Evolutionary conservation across 2,888 invertebrate genomes (phyloP), one percentile per base, ranked within the genome.

Genomic region (Plebejus argus): DNA sequence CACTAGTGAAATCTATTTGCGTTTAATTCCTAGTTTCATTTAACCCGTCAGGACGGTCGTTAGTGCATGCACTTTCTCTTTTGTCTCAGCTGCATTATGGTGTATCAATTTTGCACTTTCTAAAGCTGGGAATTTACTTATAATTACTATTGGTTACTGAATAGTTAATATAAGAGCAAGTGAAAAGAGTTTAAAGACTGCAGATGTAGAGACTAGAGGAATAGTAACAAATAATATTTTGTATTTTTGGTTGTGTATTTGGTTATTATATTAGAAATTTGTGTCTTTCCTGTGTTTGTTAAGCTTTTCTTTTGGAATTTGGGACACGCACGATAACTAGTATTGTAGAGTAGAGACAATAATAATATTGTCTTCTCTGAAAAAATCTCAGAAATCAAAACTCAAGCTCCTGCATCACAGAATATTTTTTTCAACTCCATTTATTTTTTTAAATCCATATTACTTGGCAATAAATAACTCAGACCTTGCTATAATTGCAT

Each of bases 51-150:
- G 61, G 61, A 61, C 61, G 61, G 61, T 61, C 23, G 23, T 61
- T 61, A 61, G 61, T 23, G 61, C 61, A 61, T 12, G 61, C 45
- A 23, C 72, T 72, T 72, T 72, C 72, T 72, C 72, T 72, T 72
- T 72, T 20, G 72, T 45, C 49, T 72, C 23, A 10, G 5, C 20
- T 49, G 39, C 35, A n/a, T 71, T n/a, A 71, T 39, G 45, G 72
- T 72, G 15, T 72, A 45, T n/a, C 71, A n/a, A 72, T 23, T 74
- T 49, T 49, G 23, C 49, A 53, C 49, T 74, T 74, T 74, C 74
- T 74, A 74, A 66, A 66, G 66, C 66, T 66, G 12, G 66, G 66
- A 66, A 33, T 66, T 66, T 7, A 66, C 28, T 66, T 66, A 66
- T 66, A 66, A 66, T 66, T 66, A 66, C 28, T 12, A 3, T 66